Evolutionary conservation across 2,797 vertebrate genomes (phyloP).

Genomic region (Echeneis naucrates): DNA sequence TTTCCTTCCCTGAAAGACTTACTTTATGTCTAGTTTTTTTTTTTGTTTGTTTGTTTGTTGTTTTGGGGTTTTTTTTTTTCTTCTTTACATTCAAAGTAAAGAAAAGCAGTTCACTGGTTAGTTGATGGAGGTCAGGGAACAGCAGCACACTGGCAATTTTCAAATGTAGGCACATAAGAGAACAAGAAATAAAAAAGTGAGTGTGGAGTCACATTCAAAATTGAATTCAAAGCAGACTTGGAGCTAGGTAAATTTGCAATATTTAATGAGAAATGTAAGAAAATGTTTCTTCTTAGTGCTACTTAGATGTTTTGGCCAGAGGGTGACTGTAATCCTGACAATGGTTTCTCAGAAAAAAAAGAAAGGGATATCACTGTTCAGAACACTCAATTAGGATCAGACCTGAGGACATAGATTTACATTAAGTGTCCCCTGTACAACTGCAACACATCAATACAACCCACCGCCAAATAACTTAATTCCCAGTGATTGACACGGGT

Average conservation of each 20-base stretch:
- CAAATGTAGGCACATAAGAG: slow-evolving; percentile 27
- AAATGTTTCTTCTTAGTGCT: slow-evolving; percentile 60
- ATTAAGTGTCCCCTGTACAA: slow-evolving; percentile 61
- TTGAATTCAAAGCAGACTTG: slow-evolving; percentile 49
- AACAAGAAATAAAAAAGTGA: not conserved
- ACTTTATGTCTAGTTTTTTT: no score
- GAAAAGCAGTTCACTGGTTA: slow-evolving; percentile 21
- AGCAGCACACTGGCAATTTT: slow-evolving; percentile 28
- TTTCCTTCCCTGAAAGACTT: slow-evolving; percentile 45
- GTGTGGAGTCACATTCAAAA: slow-evolving; percentile 5
- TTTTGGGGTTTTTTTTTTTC: no score
- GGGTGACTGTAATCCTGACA: slow-evolving; percentile 72
- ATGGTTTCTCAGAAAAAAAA: slow-evolving; percentile 51
- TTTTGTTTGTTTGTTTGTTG: no score
- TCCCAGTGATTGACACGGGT: slow-evolving; percentile 52
- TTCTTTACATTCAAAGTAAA: slow-evolving; percentile 21
- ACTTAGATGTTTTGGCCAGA: slow-evolving; percentile 73
- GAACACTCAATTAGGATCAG: slow-evolving; percentile 71
- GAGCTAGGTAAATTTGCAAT: slow-evolving; percentile 61
- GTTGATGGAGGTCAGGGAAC: slow-evolving; percentile 24
- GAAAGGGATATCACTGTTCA: slow-evolving; percentile 60
- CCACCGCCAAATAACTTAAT: slow-evolving; percentile 52
- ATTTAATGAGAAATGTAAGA: slow-evolving; percentile 67
- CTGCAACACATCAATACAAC: slow-evolving; percentile 48
- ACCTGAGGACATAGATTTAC: slow-evolving; percentile 66